phyloP scores from a whole-genome alignment of 2,113 vertebrate species.

The Brachypodius melanocephalos region DNA sequence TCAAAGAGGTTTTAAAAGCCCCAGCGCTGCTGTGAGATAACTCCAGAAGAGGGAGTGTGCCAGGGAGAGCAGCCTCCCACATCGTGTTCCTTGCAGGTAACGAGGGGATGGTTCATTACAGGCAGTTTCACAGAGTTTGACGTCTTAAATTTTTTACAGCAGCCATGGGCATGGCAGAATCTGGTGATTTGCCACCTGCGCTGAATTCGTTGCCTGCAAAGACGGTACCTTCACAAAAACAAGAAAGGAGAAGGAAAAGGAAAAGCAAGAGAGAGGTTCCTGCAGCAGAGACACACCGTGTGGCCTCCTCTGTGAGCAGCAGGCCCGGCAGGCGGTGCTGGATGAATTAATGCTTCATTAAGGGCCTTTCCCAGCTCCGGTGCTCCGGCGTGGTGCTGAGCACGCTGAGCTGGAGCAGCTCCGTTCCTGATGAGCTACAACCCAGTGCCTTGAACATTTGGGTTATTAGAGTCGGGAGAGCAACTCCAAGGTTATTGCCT shows the following conservation, averaged over 20 bases:
- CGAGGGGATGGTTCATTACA: not conserved
- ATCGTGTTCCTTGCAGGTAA: not conserved
- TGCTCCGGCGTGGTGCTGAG: not conserved
- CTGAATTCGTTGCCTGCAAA: not conserved
- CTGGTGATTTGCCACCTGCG: not conserved
- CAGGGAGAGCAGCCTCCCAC: not conserved
- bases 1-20: conserved; percentile 19
- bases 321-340: accelerated
- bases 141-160: not conserved
- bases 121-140: not conserved
- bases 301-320: not conserved
- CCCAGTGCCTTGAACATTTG: not conserved
- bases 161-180: not conserved
- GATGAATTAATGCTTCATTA: conserved; percentile 9
- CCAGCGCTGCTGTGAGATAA: not conserved
- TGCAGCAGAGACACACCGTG: accelerated
- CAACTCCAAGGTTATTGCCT: conserved; percentile 2
- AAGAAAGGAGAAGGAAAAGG: not conserved
- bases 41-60: not conserved
- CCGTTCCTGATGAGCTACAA: not conserved
- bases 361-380: not conserved
- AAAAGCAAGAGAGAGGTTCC: not conserved
- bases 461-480: conserved; percentile 38
- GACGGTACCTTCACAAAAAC: not conserved
- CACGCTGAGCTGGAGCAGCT: not conserved